These are phyloP conservation scores for Rhipidura dahli DNA, from an alignment of 2,113 vertebrate genomes.

Conservation along the genomic window DNA sequence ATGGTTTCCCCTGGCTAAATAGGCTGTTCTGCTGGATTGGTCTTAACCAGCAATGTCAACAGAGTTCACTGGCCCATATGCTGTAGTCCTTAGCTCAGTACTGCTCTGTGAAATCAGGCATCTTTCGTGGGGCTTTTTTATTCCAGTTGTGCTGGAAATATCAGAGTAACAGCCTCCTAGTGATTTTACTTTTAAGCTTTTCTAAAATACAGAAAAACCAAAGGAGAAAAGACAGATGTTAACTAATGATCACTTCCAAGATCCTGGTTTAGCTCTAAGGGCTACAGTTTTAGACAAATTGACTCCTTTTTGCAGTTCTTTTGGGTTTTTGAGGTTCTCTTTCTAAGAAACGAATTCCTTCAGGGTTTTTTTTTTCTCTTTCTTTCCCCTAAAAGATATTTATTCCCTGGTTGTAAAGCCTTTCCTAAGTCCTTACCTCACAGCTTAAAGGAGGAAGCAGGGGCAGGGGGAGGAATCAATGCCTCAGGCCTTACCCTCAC, in stretches of 20 bases:
- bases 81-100: background rate
- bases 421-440: background rate
- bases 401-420: background rate
- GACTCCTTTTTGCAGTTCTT: background rate
- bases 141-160: background rate
- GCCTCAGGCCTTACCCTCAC: background rate
- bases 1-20: background rate
- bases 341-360: too few relatives aligned
- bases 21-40: background rate
- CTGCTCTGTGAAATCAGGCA: background rate
- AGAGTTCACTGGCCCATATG: background rate
- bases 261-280: background rate
- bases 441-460: background rate
- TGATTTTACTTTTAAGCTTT: background rate
- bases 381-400: background rate
- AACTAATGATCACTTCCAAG: background rate
- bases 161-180: background rate
- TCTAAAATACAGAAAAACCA: background rate
- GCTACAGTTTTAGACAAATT: background rate
- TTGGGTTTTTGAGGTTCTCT: background rate
- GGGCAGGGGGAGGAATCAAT: background rate
- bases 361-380: background rate
- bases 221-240: background rate
- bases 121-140: background rate
- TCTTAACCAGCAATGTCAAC: background rate